phyloP scores from a whole-genome alignment of 2,888 invertebrate genomes.

The Therioaphis trifolii region DNA sequence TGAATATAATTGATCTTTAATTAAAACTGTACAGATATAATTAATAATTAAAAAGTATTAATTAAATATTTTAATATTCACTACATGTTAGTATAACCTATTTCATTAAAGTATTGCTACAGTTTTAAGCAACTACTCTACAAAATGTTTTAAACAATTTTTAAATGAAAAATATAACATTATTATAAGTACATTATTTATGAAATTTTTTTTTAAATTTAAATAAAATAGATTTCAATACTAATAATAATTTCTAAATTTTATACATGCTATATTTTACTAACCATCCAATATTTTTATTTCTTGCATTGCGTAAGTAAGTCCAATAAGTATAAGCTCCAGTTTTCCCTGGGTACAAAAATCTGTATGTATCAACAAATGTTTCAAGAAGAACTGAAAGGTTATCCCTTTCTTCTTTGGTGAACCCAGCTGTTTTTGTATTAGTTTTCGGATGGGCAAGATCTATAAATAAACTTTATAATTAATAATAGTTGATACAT shows the following conservation, averaged over 20 bases:
- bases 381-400: conserved; percentile 87
- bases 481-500: no score
- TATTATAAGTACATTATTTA: not conserved
- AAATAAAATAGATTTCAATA: not conserved
- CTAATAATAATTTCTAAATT: no score
- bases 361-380: conserved; percentile 88
- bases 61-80: no score
- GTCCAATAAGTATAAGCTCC: conserved; percentile 96
- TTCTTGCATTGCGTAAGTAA: conserved; percentile 87
- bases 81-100: no score
- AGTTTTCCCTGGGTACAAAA: conserved; percentile 84
- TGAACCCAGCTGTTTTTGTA: conserved; percentile 93
- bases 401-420: conserved; percentile 90
- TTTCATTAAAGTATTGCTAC: no score
- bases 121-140: no score
- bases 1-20: no score
- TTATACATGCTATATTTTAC: conserved; percentile 66
- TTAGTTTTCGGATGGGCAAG: conserved; percentile 94
- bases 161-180: not conserved
- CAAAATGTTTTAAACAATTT: not conserved
- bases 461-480: conserved; percentile 73
- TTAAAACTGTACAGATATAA: no score
- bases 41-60: no score
- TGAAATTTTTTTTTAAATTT: not conserved
- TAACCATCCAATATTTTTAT: conserved; percentile 95